Conservation (phyloP, 2,888 invertebrate genomes). For the Crematogaster levior region DNA sequence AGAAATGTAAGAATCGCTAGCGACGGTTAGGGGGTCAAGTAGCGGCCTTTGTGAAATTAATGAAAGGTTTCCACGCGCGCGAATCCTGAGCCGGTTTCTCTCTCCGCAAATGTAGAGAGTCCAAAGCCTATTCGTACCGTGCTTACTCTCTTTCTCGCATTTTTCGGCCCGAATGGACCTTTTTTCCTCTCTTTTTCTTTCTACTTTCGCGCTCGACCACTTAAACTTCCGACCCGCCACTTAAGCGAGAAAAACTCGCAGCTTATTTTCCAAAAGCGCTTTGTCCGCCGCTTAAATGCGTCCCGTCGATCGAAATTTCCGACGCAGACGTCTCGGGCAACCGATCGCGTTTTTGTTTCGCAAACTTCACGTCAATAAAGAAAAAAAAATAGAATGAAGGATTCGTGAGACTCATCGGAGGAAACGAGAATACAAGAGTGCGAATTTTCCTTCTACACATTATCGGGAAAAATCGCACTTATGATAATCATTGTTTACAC, state of each 20-base stretch:
- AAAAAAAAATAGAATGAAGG: not conserved
- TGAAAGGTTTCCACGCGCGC: slow-evolving; percentile 71
- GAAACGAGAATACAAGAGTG: not conserved
- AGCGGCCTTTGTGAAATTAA: slow-evolving; percentile 72
- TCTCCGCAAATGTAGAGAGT: slow-evolving; percentile 62
- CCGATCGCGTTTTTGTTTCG: slow-evolving; percentile 44
- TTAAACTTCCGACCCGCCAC: slow-evolving; percentile 56
- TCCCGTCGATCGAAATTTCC: slow-evolving; percentile 55
- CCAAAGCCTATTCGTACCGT: slow-evolving; percentile 52
- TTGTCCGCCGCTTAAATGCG: slow-evolving; percentile 52
- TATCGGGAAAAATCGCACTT: slow-evolving; percentile 6
- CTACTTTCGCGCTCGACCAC: slow-evolving; percentile 48
- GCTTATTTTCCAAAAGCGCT: slow-evolving; percentile 61
- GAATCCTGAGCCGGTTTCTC: slow-evolving; percentile 56
- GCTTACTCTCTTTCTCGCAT: slow-evolving; percentile 57
- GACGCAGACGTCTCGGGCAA: slow-evolving; percentile 24
- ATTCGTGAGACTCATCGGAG: not conserved
- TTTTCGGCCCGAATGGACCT: slow-evolving; percentile 51
- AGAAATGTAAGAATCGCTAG: slow-evolving; percentile 32
- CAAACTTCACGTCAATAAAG: slow-evolving; percentile 16
- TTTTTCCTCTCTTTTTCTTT: slow-evolving; percentile 38
- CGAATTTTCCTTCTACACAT: not conserved
- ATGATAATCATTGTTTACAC: slow-evolving; percentile 28
- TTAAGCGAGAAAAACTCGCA: slow-evolving; percentile 59
- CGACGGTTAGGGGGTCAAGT: slow-evolving; percentile 69